Evolutionary conservation across 2,888 invertebrate genomes (phyloP), one percentile per base, ranked within the genome.

Genomic region (Rhorus exstirpatorius): DNA sequence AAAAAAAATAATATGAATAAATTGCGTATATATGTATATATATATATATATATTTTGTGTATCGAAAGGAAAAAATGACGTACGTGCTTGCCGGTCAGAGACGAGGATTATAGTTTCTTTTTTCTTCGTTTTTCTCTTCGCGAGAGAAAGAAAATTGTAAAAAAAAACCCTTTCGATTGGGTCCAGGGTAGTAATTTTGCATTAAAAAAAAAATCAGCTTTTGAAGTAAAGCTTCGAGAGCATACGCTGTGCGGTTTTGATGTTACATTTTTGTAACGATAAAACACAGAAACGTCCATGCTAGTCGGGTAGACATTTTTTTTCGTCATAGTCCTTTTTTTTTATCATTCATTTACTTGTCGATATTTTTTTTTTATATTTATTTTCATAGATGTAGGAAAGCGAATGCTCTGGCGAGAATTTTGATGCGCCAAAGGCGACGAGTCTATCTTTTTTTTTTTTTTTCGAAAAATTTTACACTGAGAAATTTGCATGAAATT

Each of bases 401-500:
- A 53, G 19, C 19, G 51, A 38, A 53, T 31, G 68, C 51, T 38
- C 51, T 35, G 68, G 68, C 51, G n/a, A 53, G 53, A 26, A 38
- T 21, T 35, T 49, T 53, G 77, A 63, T 44, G 51, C 77, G 44
- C 75, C 63, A 6, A 63, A 75, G 63, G 74, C 71, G 72, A 53
- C 65, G 67, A 84, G 78, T 74, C 41, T 41, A 70, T 81, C 31
- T 86, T 84, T 75, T 82, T 68, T 71, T 38, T 53, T 49, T 71
- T 46, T 44, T 75, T 46, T 46, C n/a, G 58, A 12, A 24, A 46
- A n/a, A 26, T 14, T n/a, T 58, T 58, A 3, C 44, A 8, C 31
- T 58, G 4, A 31, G 7, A 24, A 24, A 24, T 24, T 53, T 24
- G 7, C 3, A 53, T 44, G 8, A 44, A 44, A 44, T n/a, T 44